phyloP scores from a whole-genome alignment of 1,140 invertebrate species.

The Laupala kohalensis region DNA sequence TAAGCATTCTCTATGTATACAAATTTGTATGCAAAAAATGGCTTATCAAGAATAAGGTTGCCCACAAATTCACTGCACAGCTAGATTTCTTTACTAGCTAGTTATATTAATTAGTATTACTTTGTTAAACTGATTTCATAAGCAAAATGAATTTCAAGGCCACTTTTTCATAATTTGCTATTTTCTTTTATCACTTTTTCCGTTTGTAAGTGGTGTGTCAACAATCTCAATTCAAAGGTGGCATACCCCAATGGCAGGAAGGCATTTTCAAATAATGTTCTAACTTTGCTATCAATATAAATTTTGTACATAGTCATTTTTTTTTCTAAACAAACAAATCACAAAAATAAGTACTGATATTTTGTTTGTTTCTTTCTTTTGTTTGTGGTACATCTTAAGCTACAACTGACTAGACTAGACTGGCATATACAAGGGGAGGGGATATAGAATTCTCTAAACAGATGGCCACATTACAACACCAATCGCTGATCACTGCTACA shows the following conservation, averaged over 20 bases:
- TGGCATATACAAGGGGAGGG: slow-evolving; percentile 13
- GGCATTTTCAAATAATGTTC: slow-evolving; percentile 16
- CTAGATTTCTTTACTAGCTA: slow-evolving; percentile 9
- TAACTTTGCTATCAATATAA: slow-evolving; percentile 17
- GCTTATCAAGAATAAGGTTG: slow-evolving; percentile 19
- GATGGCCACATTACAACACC: slow-evolving; percentile 9
- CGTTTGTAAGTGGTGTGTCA: slow-evolving; percentile 13
- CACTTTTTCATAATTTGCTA: slow-evolving; percentile 17
- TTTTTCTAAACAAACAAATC: slow-evolving; percentile 18
- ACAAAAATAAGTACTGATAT: slow-evolving; percentile 18
- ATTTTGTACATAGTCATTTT: slow-evolving; percentile 17
- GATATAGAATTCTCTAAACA: slow-evolving; percentile 5
- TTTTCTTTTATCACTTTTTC: slow-evolving; percentile 15
- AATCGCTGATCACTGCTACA: not conserved
- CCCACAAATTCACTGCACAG: slow-evolving; percentile 18
- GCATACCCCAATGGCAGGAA: slow-evolving; percentile 20
- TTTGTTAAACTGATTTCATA: slow-evolving; percentile 17
- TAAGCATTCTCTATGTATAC: slow-evolving; percentile 15
- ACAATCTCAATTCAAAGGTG: slow-evolving; percentile 16
- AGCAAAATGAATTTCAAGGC: slow-evolving; percentile 19
- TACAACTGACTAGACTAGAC: slow-evolving; percentile 18
- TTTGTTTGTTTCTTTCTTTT: no score
- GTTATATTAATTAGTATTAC: slow-evolving; percentile 13
- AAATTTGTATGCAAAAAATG: slow-evolving; percentile 17
- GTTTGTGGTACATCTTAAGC: slow-evolving; percentile 14